Evolutionary conservation across 2,888 invertebrate genomes (phyloP), one percentile per base, ranked within the genome.

Genomic region (Germaria angustata): DNA sequence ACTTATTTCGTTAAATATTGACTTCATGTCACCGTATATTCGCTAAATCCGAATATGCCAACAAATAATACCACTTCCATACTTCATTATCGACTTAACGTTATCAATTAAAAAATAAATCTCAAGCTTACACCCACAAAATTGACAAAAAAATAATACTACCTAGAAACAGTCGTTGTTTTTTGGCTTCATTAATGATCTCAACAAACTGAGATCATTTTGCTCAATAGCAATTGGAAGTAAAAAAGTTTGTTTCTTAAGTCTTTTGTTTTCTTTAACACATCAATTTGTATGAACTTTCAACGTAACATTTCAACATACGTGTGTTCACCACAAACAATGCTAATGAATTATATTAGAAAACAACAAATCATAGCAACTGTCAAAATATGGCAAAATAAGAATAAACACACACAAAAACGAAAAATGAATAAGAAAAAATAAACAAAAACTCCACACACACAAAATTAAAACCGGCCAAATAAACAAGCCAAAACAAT

Each of bases 351-450:
- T 13, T 11, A 3, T n/a, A 22, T 8, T 41, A 57, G 15, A 34
- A 24, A 55, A 44, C 57, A 34, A 66, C 11, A 59, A 59, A 28
- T 24, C 39, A 36, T 11, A 32, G n/a, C 36, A 72, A 73, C 68
- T 81, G 81, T 78, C 78, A 81, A 81, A 78, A 81, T 44, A 75
- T 39, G 28, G 51, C n/a, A 59, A 71, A 15, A 49, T 63, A 44
- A 7, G 53, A n/a, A n/a, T n/a, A n/a, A n/a, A n/a, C n/a, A n/a
- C 11, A 68, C 5, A 57, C 46, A 71, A 44, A 39, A 36, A 51
- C 46, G 68, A 69, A 79, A 78, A 53, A 65, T n/a, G 39, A 73
- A 69, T 36, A 65, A 34, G 15, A 49, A 20, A 39, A 66, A 80
- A 80, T 6, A 28, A 28, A 28, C 28, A 28, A 6, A 28, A n/a